Base-by-base conservation (phyloP, 2,797 vertebrate genomes). In the Leuciscus waleckii region DNA sequence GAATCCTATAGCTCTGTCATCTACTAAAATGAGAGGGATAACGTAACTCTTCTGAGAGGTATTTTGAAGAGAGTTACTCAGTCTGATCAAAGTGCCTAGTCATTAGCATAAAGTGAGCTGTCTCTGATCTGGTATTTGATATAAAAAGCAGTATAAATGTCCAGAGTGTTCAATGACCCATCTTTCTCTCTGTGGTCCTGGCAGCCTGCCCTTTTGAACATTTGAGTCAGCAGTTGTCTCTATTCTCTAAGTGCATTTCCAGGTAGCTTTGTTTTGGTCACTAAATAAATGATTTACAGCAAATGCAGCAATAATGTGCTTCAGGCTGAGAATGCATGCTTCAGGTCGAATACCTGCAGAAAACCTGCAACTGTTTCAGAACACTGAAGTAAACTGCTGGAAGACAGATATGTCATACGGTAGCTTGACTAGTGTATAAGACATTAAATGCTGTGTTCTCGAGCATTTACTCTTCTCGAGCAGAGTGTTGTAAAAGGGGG, bases 91-190 rank as follows among this genome's bases (percentile, higher is more conserved):
- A 83, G 46, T 77, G 51, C 35, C 32, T 39, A 49, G 35, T 43
- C 11, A 49, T 7, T 41, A 51, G 58, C 70, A 49, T 73, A 23
- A 65, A 46, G 32, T 74, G 79, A 80, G 39, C 69, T 7, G 5
- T 49, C 17, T 58, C 37, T 76, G 71, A 69, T 49, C 49, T 56
- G 23, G 41, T 8, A 29, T 85, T 82, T 67, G 80, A 82, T 17
- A 39, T 8, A 21, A 61, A 35, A 84, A n/a, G 23, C 81, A 13
- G 35, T 68, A 77, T 54, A 79, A 23, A 87, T 78, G 3, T 41
- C 7, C 26, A 6, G 29, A 11, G 19, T 70, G 29, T 77, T 26
- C 41, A 85, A 1, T 73, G 58, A 79, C 6, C 23, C 16, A 21
- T 68, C 16, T 56, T 81, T 51, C 16, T n/a, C 29, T 56, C 8